phyloP scores from a whole-genome alignment of 2,888 invertebrate species.

The Piscicola geometra region DNA sequence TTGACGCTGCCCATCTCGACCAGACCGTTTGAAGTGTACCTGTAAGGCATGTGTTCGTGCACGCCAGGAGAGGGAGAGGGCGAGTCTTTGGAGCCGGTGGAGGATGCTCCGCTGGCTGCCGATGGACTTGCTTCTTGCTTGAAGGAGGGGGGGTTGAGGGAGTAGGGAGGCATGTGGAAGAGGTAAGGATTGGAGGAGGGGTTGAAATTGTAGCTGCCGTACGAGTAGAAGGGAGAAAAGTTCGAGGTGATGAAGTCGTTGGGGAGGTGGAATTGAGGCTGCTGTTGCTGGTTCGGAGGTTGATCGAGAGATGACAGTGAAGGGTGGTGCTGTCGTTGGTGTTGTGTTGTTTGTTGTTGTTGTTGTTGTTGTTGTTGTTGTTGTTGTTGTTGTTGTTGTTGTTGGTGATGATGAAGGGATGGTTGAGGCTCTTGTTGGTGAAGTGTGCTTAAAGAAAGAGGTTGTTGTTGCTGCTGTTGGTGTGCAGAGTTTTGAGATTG shows the following conservation, averaged over 20 bases:
- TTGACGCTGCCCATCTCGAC: neutral
- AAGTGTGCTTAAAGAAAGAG: neutral
- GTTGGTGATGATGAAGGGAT: neutral
- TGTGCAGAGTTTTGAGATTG: neutral
- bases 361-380: constrained; percentile 22
- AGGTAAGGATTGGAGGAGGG: constrained; percentile 18
- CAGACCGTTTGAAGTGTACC: neutral
- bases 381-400: neutral
- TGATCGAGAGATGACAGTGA: neutral
- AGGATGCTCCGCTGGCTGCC: constrained; percentile 4
- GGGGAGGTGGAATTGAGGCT: constrained; percentile 20
- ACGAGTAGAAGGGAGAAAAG: constrained; percentile 15
- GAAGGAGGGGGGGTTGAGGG: constrained; percentile 21
- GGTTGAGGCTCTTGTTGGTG: too few species aligned
- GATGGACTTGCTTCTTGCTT: constrained; percentile 31
- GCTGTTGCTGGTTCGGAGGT: constrained; percentile 1
- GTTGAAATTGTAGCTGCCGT: constrained; percentile 28
- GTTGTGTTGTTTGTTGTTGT: neutral
- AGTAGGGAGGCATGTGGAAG: constrained; percentile 10
- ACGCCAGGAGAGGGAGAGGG: constrained; percentile 8
- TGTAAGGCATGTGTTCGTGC: neutral
- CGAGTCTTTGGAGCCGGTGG: constrained; percentile 23
- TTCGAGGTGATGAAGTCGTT: constrained; percentile 23
- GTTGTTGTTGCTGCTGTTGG: neutral
- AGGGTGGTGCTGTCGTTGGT: neutral